Evolutionary conservation across 37 sponge, comb jelly and placozoan species (phyloP).

Genomic region (Trichoplax adhaerens): DNA sequence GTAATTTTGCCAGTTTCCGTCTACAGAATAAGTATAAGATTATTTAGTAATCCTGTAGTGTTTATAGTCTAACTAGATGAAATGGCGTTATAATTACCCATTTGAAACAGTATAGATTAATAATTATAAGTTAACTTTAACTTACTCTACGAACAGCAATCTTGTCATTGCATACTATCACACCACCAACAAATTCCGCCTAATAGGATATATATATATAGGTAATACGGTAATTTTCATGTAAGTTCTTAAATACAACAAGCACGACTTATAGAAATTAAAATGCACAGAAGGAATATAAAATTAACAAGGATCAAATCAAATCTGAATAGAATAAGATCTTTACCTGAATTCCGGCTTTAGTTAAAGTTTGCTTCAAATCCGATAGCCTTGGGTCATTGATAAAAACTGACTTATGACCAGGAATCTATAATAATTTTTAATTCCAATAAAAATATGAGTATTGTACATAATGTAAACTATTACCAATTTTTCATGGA

Average conservation of each 20-base stretch:
- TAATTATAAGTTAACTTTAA: background rate
- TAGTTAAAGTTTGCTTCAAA: conserved; percentile 84
- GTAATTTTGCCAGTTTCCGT: conserved; percentile 63
- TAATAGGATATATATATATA: conserved; percentile 18
- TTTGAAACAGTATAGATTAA: background rate
- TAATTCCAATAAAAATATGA: no score
- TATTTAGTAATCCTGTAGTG: conserved; percentile 1
- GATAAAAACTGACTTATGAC: conserved; percentile 71
- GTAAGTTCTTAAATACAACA: background rate
- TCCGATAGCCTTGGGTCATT: conserved; percentile 97
- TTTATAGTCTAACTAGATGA: background rate
- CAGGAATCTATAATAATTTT: conserved; percentile 19
- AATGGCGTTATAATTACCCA: background rate
- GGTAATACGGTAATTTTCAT: background rate
- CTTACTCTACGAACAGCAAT: conserved; percentile 73
- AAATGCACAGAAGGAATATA: background rate
- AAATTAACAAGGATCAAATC: background rate
- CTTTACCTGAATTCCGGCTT: conserved; percentile 68
- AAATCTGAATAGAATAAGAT: background rate
- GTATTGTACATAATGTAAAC: background rate
- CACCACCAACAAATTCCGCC: conserved; percentile 96
- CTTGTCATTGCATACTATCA: conserved; percentile 69
- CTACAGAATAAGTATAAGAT: conserved; percentile 24
- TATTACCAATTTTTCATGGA: background rate
- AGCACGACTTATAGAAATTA: background rate